Evolutionary conservation across 2,888 invertebrate species (phyloP), one percentile per base, ranked within the genome.

Genomic region (Drosophila engyochracea): DNA sequence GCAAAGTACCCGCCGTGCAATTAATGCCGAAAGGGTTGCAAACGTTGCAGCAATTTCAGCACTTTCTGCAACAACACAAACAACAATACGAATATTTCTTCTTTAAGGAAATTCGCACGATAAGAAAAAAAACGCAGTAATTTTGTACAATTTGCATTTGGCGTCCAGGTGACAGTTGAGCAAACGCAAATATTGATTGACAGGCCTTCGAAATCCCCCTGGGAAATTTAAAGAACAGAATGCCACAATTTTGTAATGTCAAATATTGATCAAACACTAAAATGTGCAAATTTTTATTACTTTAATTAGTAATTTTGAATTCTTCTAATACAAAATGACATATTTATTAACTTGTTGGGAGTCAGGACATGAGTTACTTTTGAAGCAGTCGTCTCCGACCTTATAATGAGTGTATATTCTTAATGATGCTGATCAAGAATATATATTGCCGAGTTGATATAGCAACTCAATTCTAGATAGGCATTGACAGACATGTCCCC

Each of bases 11-110:
- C 67, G 74, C 31, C 55, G 37, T 67, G 81, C 78, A 81, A 81
- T 81, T 71, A 78, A 78, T 81, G 73, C 66, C 63, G 19, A 70
- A 78, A 81, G 81, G 78, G 81, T 55, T 81, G 77, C 63, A 57
- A 67, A 57, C 64, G 51, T 49, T 49, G 49, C 37, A 37, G 37
- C 51, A 22, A 28, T 44, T 52, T 28, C 30, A 52, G 22, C 39
- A 22, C 16, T 52, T 68, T 33, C 25, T 30, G 44, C 70, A 70
- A 55, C 61, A 31, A 51, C 70, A 47, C 19, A 19, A 39, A 22
- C 30, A 49, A 49, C 59, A 33, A 54, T 25, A 14, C 37, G 33
- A 49, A 53, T 28, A 22, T 64, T 64, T 37, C 33, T 7, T 14
- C 25, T 52, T 33, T 1, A 68, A 53, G 73, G 64, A 82, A 68